phyloP scores from a whole-genome alignment of 2,113 vertebrate genomes.

The Orycteropus afer region DNA sequence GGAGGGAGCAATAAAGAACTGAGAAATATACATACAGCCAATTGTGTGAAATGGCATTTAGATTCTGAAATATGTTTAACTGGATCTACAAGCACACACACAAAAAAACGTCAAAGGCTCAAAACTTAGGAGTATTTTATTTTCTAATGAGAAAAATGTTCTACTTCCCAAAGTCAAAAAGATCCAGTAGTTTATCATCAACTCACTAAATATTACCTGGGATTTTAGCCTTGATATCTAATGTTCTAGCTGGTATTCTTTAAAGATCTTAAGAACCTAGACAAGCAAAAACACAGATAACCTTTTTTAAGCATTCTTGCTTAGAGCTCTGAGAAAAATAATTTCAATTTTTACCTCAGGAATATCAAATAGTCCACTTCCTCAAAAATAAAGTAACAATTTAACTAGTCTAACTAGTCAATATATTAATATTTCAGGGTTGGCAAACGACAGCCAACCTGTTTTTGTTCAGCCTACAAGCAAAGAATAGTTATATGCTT shows the following conservation, averaged over 20 bases:
- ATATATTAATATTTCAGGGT: neutral
- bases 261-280: neutral
- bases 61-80: neutral
- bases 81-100: neutral
- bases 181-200: neutral
- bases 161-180: neutral
- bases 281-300: neutral
- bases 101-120: neutral
- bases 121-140: constrained; percentile 34
- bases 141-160: neutral
- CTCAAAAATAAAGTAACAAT: neutral
- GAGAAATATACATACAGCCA: neutral
- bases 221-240: neutral
- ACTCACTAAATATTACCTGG: neutral
- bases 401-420: neutral
- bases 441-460: neutral
- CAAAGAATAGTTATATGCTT: neutral
- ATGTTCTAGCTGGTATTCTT: neutral
- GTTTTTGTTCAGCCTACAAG: neutral
- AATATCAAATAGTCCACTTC: neutral
- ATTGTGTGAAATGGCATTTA: neutral
- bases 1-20: neutral
- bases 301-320: neutral
- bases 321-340: neutral
- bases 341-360: neutral